Conservation (phyloP, 2,888 invertebrate genomes). For the Cylindroiulus punctatus region DNA sequence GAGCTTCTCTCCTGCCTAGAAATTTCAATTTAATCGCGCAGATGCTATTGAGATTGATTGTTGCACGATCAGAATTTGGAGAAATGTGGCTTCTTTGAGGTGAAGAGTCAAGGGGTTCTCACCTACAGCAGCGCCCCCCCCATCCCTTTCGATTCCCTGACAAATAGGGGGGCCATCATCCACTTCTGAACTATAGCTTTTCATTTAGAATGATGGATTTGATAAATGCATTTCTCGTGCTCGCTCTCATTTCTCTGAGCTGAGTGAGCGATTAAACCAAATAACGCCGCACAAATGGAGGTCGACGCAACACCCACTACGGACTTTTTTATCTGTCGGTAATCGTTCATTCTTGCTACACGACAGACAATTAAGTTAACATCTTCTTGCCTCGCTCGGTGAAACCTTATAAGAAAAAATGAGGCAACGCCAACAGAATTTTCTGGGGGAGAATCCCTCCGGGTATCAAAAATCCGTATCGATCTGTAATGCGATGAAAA, state of each 20-base stretch:
- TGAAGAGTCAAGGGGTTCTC: neutral
- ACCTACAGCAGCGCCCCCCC: neutral
- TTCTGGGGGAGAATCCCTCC: neutral
- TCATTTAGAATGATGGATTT: constrained; percentile 13
- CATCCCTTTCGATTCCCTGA: neutral
- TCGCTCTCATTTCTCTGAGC: neutral
- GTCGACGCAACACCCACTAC: neutral
- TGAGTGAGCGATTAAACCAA: neutral
- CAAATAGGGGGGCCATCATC: neutral
- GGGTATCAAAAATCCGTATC: neutral
- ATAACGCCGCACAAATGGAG: neutral
- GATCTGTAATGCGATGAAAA: constrained; percentile 10
- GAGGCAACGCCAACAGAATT: neutral
- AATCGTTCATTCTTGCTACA: constrained; percentile 21
- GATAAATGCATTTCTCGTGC: constrained; percentile 26
- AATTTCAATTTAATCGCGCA: neutral
- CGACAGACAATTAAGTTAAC: constrained; percentile 27
- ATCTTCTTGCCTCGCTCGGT: neutral
- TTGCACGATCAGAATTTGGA: neutral
- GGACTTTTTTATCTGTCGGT: neutral
- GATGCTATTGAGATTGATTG: constrained; percentile 3
- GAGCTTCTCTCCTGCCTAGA: neutral
- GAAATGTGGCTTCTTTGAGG: neutral
- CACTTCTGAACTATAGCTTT: neutral
- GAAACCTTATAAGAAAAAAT: neutral